Base-by-base conservation (phyloP, 92 coral and sea anemone species). In the Diadumene lineata region DNA sequence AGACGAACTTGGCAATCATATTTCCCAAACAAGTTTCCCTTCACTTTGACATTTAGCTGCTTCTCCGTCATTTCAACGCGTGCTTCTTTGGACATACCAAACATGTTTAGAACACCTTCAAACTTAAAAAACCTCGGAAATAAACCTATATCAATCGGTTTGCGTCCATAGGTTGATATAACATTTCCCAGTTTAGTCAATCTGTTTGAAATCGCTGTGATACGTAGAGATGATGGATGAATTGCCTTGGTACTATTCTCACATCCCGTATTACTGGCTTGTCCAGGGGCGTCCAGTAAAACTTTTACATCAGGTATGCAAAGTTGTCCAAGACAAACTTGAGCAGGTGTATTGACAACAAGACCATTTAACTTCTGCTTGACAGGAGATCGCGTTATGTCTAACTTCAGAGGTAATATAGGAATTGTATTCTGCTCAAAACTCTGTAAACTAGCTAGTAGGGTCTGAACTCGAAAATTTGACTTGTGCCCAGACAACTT, bases 1-100 rank as follows among this genome's bases (percentile, higher is more conserved):
- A 77, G 44, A 34, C 77, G 53, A 9, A 83, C 56, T 4, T 82
- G n/a, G 34, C 78, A 70, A 1, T 61, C 73, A 53, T 70, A 83
- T 57, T 64, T 68, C 13, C 50, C 33, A 30, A 68, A 76, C 0
- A 83, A 27, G 16, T 67, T 50, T 11, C 74, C 82, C 21, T 21
- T 58, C 7, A 43, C 38, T 7, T 55, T 23, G 13, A 57, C 16
- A 32, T 50, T 2, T n/a, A 77, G 18, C 16, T 66, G 69, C 56
- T 21, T 21, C 34, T 70, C 30, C 6, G 63, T 51, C 25, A 70
- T n/a, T 30, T 70, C 55, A 0, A 70, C 44, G 21, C 22, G 27
- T 32, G 34, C 64, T 29, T 30, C 26, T 55, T 70, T 51, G 29
- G 50, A 51, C 30, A 70, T 70, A 16, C 75, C 75, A 70, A 70